Evolutionary conservation across 2,888 invertebrate genomes (phyloP).

Genomic region (Sceliomorpha sp.): DNA sequence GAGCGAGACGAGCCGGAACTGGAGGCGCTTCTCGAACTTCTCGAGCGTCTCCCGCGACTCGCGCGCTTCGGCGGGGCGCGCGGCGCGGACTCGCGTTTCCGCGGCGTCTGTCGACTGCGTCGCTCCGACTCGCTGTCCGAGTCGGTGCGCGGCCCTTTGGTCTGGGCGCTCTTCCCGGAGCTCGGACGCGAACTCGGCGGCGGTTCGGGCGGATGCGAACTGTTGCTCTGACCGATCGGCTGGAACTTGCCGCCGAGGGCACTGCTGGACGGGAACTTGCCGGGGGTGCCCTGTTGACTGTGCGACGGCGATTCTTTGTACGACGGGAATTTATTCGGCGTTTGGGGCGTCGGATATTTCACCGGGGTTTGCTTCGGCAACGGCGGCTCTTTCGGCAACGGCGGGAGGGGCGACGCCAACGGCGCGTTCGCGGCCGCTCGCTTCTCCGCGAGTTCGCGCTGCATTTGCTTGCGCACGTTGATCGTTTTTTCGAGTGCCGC

Average conservation of each 20-base stretch:
- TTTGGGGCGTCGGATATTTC: slow-evolving; percentile 75
- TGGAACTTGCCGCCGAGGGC: slow-evolving; percentile 75
- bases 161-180: slow-evolving; percentile 76
- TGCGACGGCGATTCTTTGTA: slow-evolving; percentile 68
- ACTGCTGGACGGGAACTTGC: slow-evolving; percentile 68
- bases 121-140: slow-evolving; percentile 76
- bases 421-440: slow-evolving; percentile 71
- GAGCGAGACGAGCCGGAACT: slow-evolving; percentile 86
- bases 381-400: slow-evolving; percentile 80
- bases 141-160: slow-evolving; percentile 84
- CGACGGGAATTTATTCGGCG: slow-evolving; percentile 72
- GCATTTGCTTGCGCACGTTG: slow-evolving; percentile 76
- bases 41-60: slow-evolving; percentile 72
- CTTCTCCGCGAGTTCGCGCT: slow-evolving; percentile 74
- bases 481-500: slow-evolving; percentile 73
- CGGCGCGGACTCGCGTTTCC: slow-evolving; percentile 80
- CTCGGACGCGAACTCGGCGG: slow-evolving; percentile 70
- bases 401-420: slow-evolving; percentile 68
- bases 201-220: slow-evolving; percentile 71
- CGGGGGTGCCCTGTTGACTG: slow-evolving; percentile 54
- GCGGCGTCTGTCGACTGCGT: slow-evolving; percentile 70
- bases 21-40: slow-evolving; percentile 82
- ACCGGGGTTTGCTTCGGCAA: slow-evolving; percentile 70
- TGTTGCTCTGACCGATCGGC: slow-evolving; percentile 73
- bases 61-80: slow-evolving; percentile 63